phyloP scores from a whole-genome alignment of 2,888 invertebrate species.

The Lasius fuliginosus region DNA sequence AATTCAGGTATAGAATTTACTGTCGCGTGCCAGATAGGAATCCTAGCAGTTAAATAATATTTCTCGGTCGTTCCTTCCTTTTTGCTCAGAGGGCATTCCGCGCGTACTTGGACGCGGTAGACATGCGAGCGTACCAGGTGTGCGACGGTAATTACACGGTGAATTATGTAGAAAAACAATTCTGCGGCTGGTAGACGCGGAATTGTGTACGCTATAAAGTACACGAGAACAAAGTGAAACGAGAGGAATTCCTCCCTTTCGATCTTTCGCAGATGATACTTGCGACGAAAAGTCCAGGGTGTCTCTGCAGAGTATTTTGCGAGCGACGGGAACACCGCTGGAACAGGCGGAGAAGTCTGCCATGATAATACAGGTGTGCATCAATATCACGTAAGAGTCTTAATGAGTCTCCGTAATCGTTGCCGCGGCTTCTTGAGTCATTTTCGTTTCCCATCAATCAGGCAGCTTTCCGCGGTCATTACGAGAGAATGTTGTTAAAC shows the following conservation, averaged over 20 bases:
- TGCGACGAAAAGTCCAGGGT: conserved; percentile 71
- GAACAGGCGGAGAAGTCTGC: conserved; percentile 78
- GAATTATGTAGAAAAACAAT: conserved; percentile 54
- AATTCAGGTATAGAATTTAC: conserved; percentile 72
- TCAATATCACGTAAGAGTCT: not conserved
- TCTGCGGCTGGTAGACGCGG: conserved; percentile 19
- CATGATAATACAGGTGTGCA: conserved; percentile 80
- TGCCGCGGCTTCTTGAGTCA: not conserved
- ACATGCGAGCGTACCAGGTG: conserved; percentile 66
- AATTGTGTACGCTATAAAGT: conserved; percentile 9
- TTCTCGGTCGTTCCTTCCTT: conserved; percentile 20
- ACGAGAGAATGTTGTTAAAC: conserved; percentile 76
- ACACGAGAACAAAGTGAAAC: conserved; percentile 10
- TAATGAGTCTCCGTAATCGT: not conserved
- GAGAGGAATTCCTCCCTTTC: conserved; percentile 44
- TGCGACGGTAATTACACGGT: conserved; percentile 68
- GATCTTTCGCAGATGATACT: conserved; percentile 51
- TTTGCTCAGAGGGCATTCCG: conserved; percentile 78
- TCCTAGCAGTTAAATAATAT: conserved; percentile 47
- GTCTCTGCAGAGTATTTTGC: conserved; percentile 77
- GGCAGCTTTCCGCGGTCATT: conserved; percentile 81
- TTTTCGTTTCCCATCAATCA: conserved; percentile 50
- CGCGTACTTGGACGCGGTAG: conserved; percentile 77
- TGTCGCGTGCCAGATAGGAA: conserved; percentile 57
- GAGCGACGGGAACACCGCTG: conserved; percentile 72